Conservation (phyloP, 2,113 vertebrate species). For the Clarias gariepinus region DNA sequence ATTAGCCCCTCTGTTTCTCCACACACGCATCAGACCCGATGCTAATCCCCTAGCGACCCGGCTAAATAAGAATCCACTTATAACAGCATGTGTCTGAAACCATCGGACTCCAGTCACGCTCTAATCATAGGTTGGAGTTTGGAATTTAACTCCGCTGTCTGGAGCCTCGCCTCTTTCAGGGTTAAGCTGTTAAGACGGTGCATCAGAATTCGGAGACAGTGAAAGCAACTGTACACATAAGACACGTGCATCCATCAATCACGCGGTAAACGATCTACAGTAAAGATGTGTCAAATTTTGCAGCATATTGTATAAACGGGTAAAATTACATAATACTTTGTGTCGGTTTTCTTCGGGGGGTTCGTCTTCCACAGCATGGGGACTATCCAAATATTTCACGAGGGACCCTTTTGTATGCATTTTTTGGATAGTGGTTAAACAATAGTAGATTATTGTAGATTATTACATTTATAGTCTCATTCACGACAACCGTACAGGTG, state of each 20-base stretch:
- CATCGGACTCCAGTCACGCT: constrained; percentile 3
- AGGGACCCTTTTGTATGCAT: background rate
- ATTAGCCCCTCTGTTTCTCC: constrained; percentile 65
- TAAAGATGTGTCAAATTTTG: background rate
- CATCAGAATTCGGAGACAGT: background rate
- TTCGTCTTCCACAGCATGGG: background rate
- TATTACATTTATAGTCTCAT: too few relatives aligned
- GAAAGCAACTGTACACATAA: background rate
- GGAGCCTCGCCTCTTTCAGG: background rate
- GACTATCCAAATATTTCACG: background rate
- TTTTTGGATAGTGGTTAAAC: background rate
- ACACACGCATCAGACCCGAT: constrained; percentile 35
- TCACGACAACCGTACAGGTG: too few relatives aligned
- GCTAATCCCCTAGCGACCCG: constrained; percentile 29
- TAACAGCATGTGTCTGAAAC: constrained; percentile 25
- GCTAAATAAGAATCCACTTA: constrained; percentile 50
- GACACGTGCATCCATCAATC: background rate
- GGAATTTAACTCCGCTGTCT: constrained; percentile 4
- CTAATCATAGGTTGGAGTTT: constrained; percentile 11
- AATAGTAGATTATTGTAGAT: too few relatives aligned
- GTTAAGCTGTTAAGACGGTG: background rate
- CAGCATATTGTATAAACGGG: background rate
- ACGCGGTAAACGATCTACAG: background rate
- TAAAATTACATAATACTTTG: background rate
- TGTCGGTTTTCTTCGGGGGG: background rate